Evolutionary conservation across 2,888 invertebrate genomes (phyloP), one percentile per base, ranked within the genome.

Genomic region (Volucella inflata): DNA sequence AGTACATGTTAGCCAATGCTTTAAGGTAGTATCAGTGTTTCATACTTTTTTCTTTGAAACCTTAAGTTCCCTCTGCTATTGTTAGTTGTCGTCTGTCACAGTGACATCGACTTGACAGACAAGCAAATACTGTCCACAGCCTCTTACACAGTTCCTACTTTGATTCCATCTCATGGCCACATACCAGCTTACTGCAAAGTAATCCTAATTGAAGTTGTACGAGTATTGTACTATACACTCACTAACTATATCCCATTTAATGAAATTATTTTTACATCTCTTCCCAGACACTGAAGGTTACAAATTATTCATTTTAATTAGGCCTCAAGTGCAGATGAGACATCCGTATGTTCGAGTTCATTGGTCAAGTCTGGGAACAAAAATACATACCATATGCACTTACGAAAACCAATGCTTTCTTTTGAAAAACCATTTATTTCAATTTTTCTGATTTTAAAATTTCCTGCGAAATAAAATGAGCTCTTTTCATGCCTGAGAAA

Each of bases 201-300:
- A 44, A 10, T 51, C 53, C 62, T 62, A 62, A 62, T 53, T 62
- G 60, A 44, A 38, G 42, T 48, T 75, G 48, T 44, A n/a, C n/a
- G n/a, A n/a, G n/a, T n/a, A 48, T 30, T 30, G 30, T 30, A 30
- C 6, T 6, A 30, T 30, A 2, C n/a, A 8, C 65, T 48, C 40
- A 50, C 65, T 75, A 75, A 75, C 65, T 57, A 55, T 14, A 40
- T 65, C 46, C 46, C 53, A 42, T 53, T 53, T 36, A 36, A 21
- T 21, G 46, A 14, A 48, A 40, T 65, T 59, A 65, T 48, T 65
- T 65, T 75, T 70, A 53, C 38, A 46, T 64, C 3, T 44, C 50
- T 17, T 14, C 16, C 44, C 70, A 78, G 78, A 78, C 71, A 17
- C 44, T 70, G 80, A 76, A 81, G 80, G 80, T 76, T 76, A 55